Conservation (phyloP, 2,888 invertebrate species). For the Adelognathus sp. region DNA sequence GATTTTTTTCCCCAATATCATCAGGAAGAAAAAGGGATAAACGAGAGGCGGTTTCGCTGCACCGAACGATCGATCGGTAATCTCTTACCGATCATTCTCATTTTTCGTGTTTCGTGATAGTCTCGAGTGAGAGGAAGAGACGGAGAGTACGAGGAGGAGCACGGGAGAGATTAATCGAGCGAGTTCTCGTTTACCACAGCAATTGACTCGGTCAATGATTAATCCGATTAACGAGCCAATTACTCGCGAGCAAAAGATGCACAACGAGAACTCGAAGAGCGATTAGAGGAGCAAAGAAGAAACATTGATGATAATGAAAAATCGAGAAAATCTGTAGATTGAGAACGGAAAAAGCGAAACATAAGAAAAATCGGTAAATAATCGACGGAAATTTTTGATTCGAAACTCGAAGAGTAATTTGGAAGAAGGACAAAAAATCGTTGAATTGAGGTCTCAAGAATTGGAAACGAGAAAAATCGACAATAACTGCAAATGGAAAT, state of each 20-base stretch:
- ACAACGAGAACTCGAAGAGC: slow-evolving; percentile 7
- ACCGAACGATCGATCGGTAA: slow-evolving; percentile 2
- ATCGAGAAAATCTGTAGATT: no score
- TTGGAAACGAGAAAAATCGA: background rate
- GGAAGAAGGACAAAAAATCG: background rate
- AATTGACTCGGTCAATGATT: slow-evolving; percentile 41
- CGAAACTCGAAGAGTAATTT: background rate
- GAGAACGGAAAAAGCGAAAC: no score
- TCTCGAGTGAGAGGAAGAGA: background rate
- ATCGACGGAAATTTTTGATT: background rate
- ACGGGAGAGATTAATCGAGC: slow-evolving; percentile 39
- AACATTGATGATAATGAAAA: no score
- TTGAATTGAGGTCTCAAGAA: background rate
- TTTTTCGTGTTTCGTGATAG: background rate
- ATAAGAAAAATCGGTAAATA: background rate
- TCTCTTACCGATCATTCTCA: background rate
- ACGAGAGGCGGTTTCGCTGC: background rate
- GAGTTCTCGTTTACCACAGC: slow-evolving; percentile 31
- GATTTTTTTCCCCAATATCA: slow-evolving; percentile 2
- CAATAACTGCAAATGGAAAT: no score
- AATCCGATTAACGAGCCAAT: slow-evolving; percentile 42
- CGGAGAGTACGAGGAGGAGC: background rate
- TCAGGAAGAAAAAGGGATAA: slow-evolving; percentile 4
- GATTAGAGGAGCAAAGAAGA: background rate
- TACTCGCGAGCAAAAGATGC: background rate